Base-by-base conservation (phyloP, 1,140 invertebrate species). In the Drosophila albomicans region DNA sequence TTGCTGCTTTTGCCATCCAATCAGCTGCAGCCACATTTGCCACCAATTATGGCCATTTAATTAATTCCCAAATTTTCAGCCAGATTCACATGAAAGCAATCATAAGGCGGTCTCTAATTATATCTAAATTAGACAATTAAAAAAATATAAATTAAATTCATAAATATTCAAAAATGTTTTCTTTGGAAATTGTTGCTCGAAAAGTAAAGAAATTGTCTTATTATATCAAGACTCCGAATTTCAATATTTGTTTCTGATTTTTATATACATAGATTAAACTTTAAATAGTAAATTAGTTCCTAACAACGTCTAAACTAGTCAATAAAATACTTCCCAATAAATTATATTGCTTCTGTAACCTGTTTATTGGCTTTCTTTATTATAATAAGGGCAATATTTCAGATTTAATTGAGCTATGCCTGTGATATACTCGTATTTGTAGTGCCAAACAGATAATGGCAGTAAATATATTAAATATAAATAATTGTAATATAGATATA, bases 1-100 rank as follows among this genome's bases (percentile, higher is more conserved):
- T 72, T 72, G 38, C 59, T 25, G 48, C 28, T 49, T 8, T n/a
- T 56, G 35, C 49, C 13, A 15, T 8, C 48, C 10, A 38, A 68
- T 38, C 46, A 54, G 32, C 30, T 13, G 10, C 2, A 67, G 6
- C 43, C 43, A 20, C 46, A 52, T 52, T 28, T 11, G 41, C 58
- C 35, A 46, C 38, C 41, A 63, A 72, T 65, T 71, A 46, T 13
- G 54, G 59, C 16, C 15, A 16, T 11, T 5, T 46, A 64, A 72
- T 66, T 58, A 49, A 72, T 54, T 41, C 6, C n/a, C 20, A n/a
- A 45, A 52, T 41, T 41, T 3, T 57, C 54, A 5, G 1, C 1
- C n/a, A 6, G n/a, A 43, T 32, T 11, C 10, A 25, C 16, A 49
- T 20, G 15, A 11, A 49, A 49, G 5, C 16, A 8, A 11, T 1